Conservation (phyloP, 2,797 vertebrate species). For the Falco naumanni region DNA sequence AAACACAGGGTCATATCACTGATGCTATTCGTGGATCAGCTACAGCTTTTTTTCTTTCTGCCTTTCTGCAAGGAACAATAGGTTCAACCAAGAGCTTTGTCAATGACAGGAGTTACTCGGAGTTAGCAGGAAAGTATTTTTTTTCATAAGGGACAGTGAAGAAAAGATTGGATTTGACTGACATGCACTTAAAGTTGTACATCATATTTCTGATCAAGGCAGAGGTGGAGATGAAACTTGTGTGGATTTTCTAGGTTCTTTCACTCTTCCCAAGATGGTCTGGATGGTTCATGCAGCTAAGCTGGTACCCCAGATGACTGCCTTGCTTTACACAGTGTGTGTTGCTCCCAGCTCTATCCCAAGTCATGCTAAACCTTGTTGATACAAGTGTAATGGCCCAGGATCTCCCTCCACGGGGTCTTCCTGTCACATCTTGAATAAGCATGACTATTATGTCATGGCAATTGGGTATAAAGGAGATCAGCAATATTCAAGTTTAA, state of each 20-base stretch:
- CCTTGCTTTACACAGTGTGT: background rate
- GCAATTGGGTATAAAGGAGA: background rate
- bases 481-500: background rate
- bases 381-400: background rate
- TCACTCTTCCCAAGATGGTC: background rate
- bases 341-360: background rate
- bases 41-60: background rate
- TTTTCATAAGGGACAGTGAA: background rate
- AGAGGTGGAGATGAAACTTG: background rate
- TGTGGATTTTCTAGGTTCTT: background rate
- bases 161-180: background rate
- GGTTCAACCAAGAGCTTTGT: background rate
- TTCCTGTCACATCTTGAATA: background rate
- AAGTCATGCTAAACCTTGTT: background rate
- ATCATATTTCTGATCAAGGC: background rate
- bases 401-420: background rate
- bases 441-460: background rate
- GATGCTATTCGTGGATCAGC: background rate
- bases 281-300: background rate
- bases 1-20: background rate
- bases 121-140: background rate
- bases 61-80: background rate
- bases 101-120: background rate
- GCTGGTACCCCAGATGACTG: background rate
- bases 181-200: background rate